Conservation (phyloP, 1,140 invertebrate genomes). For the Microplitis mediator region DNA sequence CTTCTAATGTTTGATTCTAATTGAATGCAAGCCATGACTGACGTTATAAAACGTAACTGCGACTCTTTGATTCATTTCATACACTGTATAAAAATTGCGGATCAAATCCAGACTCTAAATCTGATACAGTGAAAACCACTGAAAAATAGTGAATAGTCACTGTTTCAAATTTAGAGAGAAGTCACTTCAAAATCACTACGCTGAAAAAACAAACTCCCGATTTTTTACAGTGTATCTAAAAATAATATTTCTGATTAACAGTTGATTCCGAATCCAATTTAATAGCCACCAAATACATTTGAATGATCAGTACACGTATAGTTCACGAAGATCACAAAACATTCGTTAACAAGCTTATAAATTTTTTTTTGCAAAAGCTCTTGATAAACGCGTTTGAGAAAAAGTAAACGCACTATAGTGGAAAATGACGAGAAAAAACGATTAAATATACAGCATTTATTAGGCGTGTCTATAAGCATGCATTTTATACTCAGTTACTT, state of each 20-base stretch:
- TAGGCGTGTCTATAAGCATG: slow-evolving; percentile 31
- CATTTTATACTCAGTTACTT: background rate
- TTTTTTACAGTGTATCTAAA: too few species aligned
- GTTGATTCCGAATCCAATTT: background rate
- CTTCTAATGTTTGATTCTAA: slow-evolving; percentile 1
- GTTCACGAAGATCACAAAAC: background rate
- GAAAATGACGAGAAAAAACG: slow-evolving; percentile 27
- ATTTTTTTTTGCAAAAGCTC: slow-evolving; percentile 31
- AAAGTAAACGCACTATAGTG: slow-evolving; percentile 7
- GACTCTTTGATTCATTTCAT: background rate
- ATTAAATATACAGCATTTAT: slow-evolving; percentile 35
- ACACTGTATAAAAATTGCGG: too few species aligned
- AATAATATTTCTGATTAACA: too few species aligned
- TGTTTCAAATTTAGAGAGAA: too few species aligned
- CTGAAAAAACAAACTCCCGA: too few species aligned
- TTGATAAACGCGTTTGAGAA: slow-evolving; percentile 25
- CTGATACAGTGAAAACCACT: too few species aligned
- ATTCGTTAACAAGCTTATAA: slow-evolving; percentile 27
- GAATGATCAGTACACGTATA: slow-evolving; percentile 6
- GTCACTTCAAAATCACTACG: too few species aligned
- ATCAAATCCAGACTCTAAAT: too few species aligned
- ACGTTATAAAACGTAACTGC: background rate
- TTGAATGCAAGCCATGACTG: background rate
- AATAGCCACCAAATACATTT: too few species aligned
- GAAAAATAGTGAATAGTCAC: too few species aligned